Base-by-base conservation (phyloP, 2,888 invertebrate genomes). In the Hydroisotoma schaefferi region DNA sequence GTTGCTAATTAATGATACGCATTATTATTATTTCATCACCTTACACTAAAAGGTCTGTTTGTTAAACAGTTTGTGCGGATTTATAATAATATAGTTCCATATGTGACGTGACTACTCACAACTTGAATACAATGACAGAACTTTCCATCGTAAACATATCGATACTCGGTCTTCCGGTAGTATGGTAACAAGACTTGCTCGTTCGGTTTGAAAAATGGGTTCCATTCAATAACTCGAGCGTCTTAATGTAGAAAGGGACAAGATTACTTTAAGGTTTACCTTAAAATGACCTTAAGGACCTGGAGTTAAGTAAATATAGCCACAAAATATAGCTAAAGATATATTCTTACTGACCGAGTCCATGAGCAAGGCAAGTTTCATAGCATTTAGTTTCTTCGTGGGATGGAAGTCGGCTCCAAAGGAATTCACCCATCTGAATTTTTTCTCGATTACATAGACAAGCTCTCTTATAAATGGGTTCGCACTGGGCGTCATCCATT, bases 181-280 rank as follows among this genome's bases (percentile, higher is more conserved):
- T 40, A 25, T 15, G 57, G 58, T 2, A 33, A 26, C 2, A 48
- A 28, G 15, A 25, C 47, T 37, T 63, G 61, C 3, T 22, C 4
- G 4, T 37, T 10, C 1, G 60, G 61, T 2, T 55, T 37, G n/a
- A 56, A 60, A 18, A 66, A 66, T 1, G 66, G 66, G 43, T 66
- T 66, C 63, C 63, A 66, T 27, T 66, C 66, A 25, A 66, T 63
- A 28, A 66, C 59, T 22, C 66, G 46, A 3, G 66, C 57, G 29
- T 57, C 52, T 46, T 6, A 10, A 33, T 33, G 15, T 15, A 33
- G 33, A 10, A 33, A 33, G 8, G n/a, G n/a, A n/a, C n/a, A n/a
- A n/a, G n/a, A n/a, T n/a, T n/a, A n/a, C n/a, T n/a, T n/a, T n/a
- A n/a, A n/a, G n/a, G n/a, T n/a, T n/a, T n/a, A n/a, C n/a, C n/a